Evolutionary conservation across 2,113 vertebrate genomes (phyloP), one percentile per base, ranked within the genome.

Genomic region (Phoxinus phoxinus): DNA sequence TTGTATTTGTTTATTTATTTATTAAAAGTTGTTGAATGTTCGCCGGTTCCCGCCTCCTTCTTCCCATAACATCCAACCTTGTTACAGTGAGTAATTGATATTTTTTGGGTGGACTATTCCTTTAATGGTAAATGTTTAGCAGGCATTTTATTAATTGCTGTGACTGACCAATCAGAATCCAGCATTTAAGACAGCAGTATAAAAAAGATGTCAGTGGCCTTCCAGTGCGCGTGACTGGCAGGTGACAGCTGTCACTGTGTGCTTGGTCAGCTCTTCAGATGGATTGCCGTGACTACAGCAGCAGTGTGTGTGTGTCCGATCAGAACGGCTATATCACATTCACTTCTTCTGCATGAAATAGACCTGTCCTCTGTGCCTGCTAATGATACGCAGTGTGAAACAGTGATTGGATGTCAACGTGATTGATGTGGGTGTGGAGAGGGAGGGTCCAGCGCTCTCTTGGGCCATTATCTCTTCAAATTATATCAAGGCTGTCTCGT

Each of bases 181-280:
- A 2, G 21, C 37, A 41, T 71, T 23, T 23, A 71, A 12, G 4
- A 41, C 19, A 3, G 67, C 67, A 71, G 67, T 71, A 5, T 37
- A 71, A 37, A 37, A 71, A 71, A 37, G 19, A 69, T 23, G 19
- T 71, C 19, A 23, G n/a, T 58, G 30, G 37, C 23, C 13, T 17
- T 32, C 48, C 71, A 59, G 87, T 86, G 87, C 25, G 35, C 44
- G 30, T 87, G 76, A 75, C 12, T 74, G 44, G 51, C 81, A 82
- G 86, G 86, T 86, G 89, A 85, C 89, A 91, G 87, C 87, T 89
- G 91, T 83, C 76, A 23, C 37, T 27, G 3, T 44, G 30, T 32
- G 25, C 79, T 53, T 32, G 41, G 25, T 81, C 61, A 81, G 27
- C 79, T 48, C 79, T 81, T 80, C 56, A 67, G 41, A 51, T 32